Base-by-base conservation (phyloP, 2,888 invertebrate genomes). In the Limnephilus lunatus region DNA sequence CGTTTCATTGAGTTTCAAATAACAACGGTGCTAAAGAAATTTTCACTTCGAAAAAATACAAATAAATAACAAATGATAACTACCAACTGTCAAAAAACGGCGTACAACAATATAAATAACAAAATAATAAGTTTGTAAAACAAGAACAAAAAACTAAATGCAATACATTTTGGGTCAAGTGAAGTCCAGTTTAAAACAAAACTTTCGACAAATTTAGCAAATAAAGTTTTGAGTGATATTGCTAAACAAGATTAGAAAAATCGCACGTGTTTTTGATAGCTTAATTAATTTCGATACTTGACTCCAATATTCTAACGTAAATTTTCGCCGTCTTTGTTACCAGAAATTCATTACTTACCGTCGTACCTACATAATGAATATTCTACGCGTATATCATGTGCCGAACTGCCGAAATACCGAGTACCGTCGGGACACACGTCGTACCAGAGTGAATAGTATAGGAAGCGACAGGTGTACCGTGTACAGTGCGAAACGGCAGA, bases 381-480 rank as follows among this genome's bases (percentile, higher is more conserved):
- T n/a, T 1, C 68, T 25, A 25, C 25, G 68, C 68, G 68, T 68
- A 68, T 68, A 68, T 68, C 68, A 68, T 68, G 68, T 11, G 68
- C 68, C 25, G 68, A 68, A 68, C 9, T 68, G 68, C 68, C 68
- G 68, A 68, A 32, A 15, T 68, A 68, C 68, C 25, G 53, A 53
- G 53, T 53, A 53, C 53, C 19, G 9, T 32, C 32, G 68, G 68
- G 25, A 7, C 25, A 25, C n/a, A 48, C 48, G 48, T 86, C 35
- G 30, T 9, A n/a, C 30, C 0, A 48, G 86, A 86, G 39, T 32
- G 86, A 32, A 39, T 86, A 86, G 30, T 86, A 82, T 82, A 68
- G 86, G 35, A 44, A 81, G 87, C 48, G 86, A 87, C 91, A 91
- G 91, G 91, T 91, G 91, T 80, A 81, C 35, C 53, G 86, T 91